These are phyloP conservation scores for Hydrophis major DNA, from an alignment of 2,797 vertebrate genomes.

Conservation along the genomic window DNA sequence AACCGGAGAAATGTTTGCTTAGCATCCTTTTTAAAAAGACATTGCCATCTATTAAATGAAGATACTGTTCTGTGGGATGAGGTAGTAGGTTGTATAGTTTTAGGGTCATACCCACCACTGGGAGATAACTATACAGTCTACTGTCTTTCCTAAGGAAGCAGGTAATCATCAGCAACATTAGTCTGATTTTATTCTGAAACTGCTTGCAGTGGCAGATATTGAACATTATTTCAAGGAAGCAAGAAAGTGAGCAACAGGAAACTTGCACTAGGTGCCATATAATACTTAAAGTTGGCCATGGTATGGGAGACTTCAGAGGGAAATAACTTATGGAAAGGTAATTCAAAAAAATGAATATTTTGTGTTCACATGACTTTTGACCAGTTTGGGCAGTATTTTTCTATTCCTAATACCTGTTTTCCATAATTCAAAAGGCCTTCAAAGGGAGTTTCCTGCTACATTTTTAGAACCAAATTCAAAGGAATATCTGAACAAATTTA, in stretches of 20 bases:
- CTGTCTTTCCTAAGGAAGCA: slow-evolving; percentile 97
- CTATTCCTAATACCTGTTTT: background rate
- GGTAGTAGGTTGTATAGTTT: slow-evolving; percentile 99
- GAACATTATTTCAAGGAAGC: background rate
- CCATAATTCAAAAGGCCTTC: background rate
- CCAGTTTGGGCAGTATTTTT: background rate
- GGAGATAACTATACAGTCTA: slow-evolving; percentile 99
- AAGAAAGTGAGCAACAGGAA: background rate
- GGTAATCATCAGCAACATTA: slow-evolving; percentile 54
- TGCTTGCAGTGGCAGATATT: background rate
- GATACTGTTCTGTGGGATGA: slow-evolving; percentile 87
- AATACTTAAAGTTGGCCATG: background rate
- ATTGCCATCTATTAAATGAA: slow-evolving; percentile 38
- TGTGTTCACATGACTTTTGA: background rate
- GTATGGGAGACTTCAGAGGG: background rate
- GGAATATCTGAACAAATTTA: slow-evolving; percentile 3
- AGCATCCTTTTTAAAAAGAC: background rate
- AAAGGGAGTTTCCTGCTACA: background rate
- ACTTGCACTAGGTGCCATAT: background rate
- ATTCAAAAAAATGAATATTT: background rate
- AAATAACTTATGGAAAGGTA: background rate
- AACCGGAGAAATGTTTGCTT: background rate
- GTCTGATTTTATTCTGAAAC: background rate
- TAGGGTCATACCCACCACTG: slow-evolving; percentile 98
- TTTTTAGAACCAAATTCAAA: background rate